Evolutionary conservation across 2,888 invertebrate genomes (phyloP).

Genomic region (Melipona beecheii): DNA sequence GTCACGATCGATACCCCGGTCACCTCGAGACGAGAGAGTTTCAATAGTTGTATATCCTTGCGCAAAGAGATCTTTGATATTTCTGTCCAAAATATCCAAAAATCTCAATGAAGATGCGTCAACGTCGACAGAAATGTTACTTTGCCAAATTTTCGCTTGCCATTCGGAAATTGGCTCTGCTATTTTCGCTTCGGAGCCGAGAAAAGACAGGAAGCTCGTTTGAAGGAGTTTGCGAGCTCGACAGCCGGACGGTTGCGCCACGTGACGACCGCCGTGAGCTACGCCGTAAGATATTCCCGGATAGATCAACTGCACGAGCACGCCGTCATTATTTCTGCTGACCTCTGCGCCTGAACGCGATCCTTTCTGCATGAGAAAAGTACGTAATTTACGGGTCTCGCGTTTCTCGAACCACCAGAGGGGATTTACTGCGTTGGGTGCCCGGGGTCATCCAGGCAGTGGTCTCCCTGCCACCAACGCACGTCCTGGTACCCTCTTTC

Average conservation of each 20-base stretch:
- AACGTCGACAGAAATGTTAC: too few relatives aligned
- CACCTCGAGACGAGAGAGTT: neutral
- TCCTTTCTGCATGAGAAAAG: slow-evolving; percentile 79
- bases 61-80: neutral
- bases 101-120: too few relatives aligned
- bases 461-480: slow-evolving; percentile 63
- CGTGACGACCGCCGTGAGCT: slow-evolving; percentile 61
- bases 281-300: slow-evolving; percentile 75
- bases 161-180: neutral
- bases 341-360: slow-evolving; percentile 78
- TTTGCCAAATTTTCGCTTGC: neutral
- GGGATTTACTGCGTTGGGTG: slow-evolving; percentile 80
- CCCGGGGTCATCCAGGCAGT: slow-evolving; percentile 79
- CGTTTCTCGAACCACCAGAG: slow-evolving; percentile 75
- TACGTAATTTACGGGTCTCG: slow-evolving; percentile 81
- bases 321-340: slow-evolving; percentile 78
- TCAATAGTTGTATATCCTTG: slow-evolving; percentile 1
- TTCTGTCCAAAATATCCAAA: neutral
- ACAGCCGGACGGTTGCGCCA: slow-evolving; percentile 43
- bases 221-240: slow-evolving; percentile 42
- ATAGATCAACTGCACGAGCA: slow-evolving; percentile 76
- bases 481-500: neutral
- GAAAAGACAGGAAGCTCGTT: slow-evolving; percentile 65
- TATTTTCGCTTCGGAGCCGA: too few relatives aligned
- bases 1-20: neutral